Evolutionary conservation across 2,113 vertebrate genomes (phyloP), one percentile per base, ranked within the genome.

Genomic region (Hylia prasina): DNA sequence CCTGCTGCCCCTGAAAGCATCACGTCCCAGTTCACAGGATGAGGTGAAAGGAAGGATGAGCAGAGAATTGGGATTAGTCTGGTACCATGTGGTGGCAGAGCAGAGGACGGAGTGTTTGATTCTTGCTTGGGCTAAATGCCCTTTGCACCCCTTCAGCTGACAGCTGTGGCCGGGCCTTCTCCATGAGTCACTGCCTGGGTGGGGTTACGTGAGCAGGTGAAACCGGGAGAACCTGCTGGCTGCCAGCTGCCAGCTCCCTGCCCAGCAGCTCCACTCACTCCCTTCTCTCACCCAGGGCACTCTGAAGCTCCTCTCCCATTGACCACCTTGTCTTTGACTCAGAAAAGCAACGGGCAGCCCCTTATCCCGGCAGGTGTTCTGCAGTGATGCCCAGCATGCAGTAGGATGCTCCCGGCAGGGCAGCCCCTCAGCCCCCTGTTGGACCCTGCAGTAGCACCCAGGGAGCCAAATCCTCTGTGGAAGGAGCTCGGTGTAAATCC

Each of bases 141-240:
- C 48, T 94, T 93, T 56, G 66, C 39, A 79, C 20, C 63, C 19
- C 11, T 28, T 1, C 2, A 14, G 40, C 19, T 1, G 4, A 27
- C 42, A 84, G 73, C 72, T 54, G 51, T 1, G 16, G 11, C 51
- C 18, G 2, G 0, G 22, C 73, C 28, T n/a, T 23, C 47, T 70
- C 54, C 0, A 1, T 92, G 95, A 94, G 54, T 93, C 94, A 95
- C 60, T 3, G 40, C 42, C 56, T n/a, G 87, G 95, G 95, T 88
- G 92, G 45, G 88, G 92, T 39, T 42, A 7, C 0, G 1, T 31
- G 64, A 76, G 78, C 82, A 27, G 64, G 64, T 0, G 8, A 16
- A 97, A 94, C 94, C 2, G 57, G 95, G 83, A 84, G 57, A 95
- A 94, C 96, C 77, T 81, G 94, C 71, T 51, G 17, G 42, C 50